Percentiles rank a stretch among this genome's conserved stretches.
phyloP scores from a whole-genome alignment of 2,888 invertebrate genomes.

The Helobdella robusta region DNA sequence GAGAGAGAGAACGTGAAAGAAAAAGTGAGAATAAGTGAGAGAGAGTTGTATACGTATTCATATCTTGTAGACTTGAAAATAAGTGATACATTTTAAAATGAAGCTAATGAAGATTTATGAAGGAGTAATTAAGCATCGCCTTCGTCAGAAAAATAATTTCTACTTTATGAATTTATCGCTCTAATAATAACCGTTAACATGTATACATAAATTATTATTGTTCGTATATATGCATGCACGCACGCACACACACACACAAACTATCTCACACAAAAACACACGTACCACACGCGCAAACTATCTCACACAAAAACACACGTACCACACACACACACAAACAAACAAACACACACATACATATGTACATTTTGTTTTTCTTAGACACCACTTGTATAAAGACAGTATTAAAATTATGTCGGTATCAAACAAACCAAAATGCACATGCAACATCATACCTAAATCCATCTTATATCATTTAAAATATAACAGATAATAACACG shows the following conservation, averaged over 20 bases:
- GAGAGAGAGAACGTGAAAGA: background rate
- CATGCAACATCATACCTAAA: background rate
- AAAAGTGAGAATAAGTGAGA: background rate
- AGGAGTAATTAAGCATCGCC: background rate
- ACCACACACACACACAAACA: background rate
- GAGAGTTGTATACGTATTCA: too few species aligned
- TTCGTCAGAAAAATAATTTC: background rate
- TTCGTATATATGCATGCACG: background rate
- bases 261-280: background rate
- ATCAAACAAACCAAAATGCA: background rate
- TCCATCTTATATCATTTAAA: background rate
- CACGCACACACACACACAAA: conserved; percentile 3
- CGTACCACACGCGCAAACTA: too few species aligned
- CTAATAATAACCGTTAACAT: too few species aligned
- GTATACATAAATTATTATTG: background rate
- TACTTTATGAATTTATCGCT: background rate
- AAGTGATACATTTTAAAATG: background rate
- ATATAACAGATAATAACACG: too few species aligned
- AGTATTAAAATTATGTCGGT: background rate
- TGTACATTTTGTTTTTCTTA: background rate
- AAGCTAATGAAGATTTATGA: background rate
- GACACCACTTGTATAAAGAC: too few species aligned
- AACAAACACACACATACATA: conserved; percentile 5
- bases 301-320: too few species aligned
- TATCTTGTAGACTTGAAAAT: too few species aligned